A percentile compares a stretch with the other conserved stretches of the same genome.
Evolutionary conservation across 1,140 invertebrate genomes (phyloP).

Genomic region (Aphaenogaster floridana): DNA sequence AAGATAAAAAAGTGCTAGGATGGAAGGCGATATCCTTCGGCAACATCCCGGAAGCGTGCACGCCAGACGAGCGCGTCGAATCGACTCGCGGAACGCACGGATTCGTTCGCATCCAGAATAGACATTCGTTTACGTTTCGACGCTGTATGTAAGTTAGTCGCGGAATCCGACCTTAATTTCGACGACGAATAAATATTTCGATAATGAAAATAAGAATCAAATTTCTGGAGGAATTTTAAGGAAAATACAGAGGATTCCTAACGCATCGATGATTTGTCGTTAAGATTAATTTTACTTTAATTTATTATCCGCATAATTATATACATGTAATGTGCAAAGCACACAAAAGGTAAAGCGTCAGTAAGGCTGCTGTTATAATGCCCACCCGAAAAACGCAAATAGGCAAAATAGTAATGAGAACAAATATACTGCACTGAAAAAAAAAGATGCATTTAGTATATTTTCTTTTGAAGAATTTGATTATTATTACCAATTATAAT

Average conservation of each 20-base stretch:
- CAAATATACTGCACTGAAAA: too few relatives aligned
- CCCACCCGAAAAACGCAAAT: too few relatives aligned
- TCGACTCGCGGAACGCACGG: conserved; percentile 53
- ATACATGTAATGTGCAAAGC: too few relatives aligned
- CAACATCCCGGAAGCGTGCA: conserved; percentile 69
- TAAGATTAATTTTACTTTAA: neutral
- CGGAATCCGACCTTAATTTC: conserved; percentile 15
- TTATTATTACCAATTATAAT: too few relatives aligned
- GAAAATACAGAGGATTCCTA: neutral
- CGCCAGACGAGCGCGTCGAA: conserved; percentile 52
- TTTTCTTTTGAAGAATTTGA: too few relatives aligned
- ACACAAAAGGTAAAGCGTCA: too few relatives aligned
- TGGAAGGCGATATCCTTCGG: conserved; percentile 62
- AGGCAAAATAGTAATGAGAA: too few relatives aligned
- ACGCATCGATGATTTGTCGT: neutral
- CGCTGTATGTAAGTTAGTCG: conserved; percentile 2
- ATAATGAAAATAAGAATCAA: neutral
- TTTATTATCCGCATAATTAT: too few relatives aligned
- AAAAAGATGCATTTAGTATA: too few relatives aligned
- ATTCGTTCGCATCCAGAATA: conserved; percentile 54
- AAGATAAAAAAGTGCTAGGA: conserved; percentile 67
- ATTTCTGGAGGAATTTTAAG: neutral
- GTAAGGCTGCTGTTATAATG: too few relatives aligned
- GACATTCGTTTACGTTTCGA: conserved; percentile 31
- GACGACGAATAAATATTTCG: neutral